Conservation (phyloP, 92 coral and sea anemone genomes). For the Epizoanthus scotinus region DNA sequence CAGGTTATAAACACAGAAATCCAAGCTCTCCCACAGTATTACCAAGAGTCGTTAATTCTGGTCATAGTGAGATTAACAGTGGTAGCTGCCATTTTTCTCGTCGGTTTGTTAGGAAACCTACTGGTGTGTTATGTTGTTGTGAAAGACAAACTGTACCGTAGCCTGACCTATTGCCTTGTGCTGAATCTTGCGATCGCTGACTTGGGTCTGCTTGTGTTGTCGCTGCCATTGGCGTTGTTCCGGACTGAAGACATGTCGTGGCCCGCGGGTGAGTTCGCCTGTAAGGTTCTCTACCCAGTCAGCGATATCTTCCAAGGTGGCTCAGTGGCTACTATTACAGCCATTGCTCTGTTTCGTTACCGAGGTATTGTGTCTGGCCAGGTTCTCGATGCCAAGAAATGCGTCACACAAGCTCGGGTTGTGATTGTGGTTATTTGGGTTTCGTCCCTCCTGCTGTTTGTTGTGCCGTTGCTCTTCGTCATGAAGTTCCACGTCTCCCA, state of each 20-base stretch:
- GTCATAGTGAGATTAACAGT: conserved; percentile 57
- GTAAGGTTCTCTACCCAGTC: conserved; percentile 77
- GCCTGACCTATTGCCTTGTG: conserved; percentile 71
- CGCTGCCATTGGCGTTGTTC: conserved; percentile 79
- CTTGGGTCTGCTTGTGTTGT: conserved; percentile 68
- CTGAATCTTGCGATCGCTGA: conserved; percentile 80
- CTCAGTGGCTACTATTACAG: conserved; percentile 81
- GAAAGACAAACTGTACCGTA: conserved; percentile 64
- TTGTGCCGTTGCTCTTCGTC: conserved; percentile 72
- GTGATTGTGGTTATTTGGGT: conserved; percentile 66
- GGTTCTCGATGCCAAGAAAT: conserved; percentile 53
- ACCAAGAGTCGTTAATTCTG: conserved; percentile 66
- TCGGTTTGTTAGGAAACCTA: conserved; percentile 74
- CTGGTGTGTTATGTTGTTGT: conserved; percentile 79
- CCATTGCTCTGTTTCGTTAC: conserved; percentile 77
- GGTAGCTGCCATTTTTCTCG: conserved; percentile 65
- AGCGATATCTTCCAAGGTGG: conserved; percentile 87
- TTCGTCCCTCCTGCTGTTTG: conserved; percentile 67
- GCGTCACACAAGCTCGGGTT: conserved; percentile 49
- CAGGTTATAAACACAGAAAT: not conserved
- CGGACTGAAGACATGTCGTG: conserved; percentile 73
- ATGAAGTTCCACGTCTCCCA: conserved; percentile 55
- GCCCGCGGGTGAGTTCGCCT: conserved; percentile 86
- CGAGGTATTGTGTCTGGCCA: conserved; percentile 84
- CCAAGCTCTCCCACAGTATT: conserved; percentile 43